Conservation (phyloP, 2,888 invertebrate genomes). For the Syritta pipiens region DNA sequence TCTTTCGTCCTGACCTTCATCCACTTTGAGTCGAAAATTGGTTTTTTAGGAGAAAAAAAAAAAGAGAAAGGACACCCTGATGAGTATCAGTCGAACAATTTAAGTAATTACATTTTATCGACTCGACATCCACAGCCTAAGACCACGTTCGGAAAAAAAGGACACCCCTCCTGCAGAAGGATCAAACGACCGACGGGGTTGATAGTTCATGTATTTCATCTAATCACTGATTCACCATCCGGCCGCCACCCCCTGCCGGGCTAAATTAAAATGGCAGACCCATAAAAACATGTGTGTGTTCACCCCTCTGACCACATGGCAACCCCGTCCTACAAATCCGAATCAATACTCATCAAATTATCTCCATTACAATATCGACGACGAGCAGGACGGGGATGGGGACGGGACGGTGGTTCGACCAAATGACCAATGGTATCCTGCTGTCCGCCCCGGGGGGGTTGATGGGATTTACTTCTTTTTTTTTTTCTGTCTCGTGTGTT, state of each 20-base stretch:
- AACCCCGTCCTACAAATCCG: slow-evolving; percentile 45
- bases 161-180: slow-evolving; percentile 23
- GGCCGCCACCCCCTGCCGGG: not conserved
- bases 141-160: slow-evolving; percentile 21
- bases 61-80: slow-evolving; percentile 4
- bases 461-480: not conserved
- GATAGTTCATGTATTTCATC: slow-evolving; percentile 21
- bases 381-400: too few relatives aligned
- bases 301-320: not conserved
- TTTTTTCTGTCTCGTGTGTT: too few relatives aligned
- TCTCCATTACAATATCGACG: slow-evolving; percentile 47
- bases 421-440: slow-evolving; percentile 37
- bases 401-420: slow-evolving; percentile 1
- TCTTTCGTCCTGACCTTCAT: slow-evolving; percentile 56
- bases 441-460: not conserved
- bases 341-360: slow-evolving; percentile 67
- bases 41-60: too few relatives aligned
- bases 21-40: slow-evolving; percentile 41
- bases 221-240: slow-evolving; percentile 38
- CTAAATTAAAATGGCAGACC: slow-evolving; percentile 55
- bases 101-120: slow-evolving; percentile 65
- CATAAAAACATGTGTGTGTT: slow-evolving; percentile 13
- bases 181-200: slow-evolving; percentile 6
- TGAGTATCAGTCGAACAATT: slow-evolving; percentile 50
- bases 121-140: slow-evolving; percentile 20